Percentiles rank a stretch among this genome's conserved stretches.
phyloP scores from a whole-genome alignment of 2,113 vertebrate genomes.

The Atrichornis clamosus region DNA sequence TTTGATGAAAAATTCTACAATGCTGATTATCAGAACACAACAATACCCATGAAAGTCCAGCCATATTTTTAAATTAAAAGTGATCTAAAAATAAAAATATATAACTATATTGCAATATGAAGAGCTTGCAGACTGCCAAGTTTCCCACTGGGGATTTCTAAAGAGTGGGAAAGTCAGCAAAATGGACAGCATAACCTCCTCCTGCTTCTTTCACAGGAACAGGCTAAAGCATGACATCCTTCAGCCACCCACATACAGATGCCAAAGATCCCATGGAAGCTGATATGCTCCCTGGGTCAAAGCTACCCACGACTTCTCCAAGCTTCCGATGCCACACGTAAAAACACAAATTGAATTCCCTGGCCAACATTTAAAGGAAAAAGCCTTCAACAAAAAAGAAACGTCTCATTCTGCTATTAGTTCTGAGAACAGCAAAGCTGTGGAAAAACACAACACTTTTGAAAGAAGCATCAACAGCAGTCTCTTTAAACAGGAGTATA shows the following conservation, averaged over 20 bases:
- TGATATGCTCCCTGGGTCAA: background rate
- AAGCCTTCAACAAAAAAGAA: background rate
- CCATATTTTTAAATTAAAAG: background rate
- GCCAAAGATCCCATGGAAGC: background rate
- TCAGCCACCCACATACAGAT: background rate
- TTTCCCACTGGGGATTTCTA: background rate
- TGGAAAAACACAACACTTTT: background rate
- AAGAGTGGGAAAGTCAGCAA: background rate
- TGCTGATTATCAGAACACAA: background rate
- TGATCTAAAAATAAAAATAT: background rate
- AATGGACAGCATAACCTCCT: background rate
- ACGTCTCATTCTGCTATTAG: background rate
- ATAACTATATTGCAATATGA: background rate
- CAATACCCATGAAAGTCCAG: background rate
- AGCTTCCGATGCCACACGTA: background rate
- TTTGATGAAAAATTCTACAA: background rate
- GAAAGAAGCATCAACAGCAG: background rate
- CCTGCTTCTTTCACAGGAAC: background rate
- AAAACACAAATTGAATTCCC: background rate
- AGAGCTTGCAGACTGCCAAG: background rate
- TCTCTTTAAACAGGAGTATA: background rate
- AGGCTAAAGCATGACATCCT: background rate
- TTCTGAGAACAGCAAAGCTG: background rate
- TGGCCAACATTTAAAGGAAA: accelerated
- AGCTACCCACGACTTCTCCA: background rate